phyloP scores from a whole-genome alignment of 2,113 vertebrate genomes.

The Patagioenas fasciata region DNA sequence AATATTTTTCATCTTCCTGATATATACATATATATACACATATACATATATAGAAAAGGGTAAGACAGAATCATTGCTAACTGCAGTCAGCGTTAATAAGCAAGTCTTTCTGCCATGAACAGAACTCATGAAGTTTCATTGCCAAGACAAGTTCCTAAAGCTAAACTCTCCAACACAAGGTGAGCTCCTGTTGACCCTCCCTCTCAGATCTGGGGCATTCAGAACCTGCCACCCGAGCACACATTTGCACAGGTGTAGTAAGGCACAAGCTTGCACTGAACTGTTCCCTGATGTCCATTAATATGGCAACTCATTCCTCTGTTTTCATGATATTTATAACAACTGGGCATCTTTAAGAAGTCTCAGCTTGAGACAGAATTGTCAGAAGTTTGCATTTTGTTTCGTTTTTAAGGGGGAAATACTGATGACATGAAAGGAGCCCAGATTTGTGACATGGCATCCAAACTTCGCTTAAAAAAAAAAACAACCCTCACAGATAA shows the following conservation, averaged over 20 bases:
- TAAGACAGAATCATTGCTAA: background rate
- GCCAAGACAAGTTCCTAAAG: background rate
- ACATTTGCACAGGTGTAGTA: background rate
- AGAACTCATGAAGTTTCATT: background rate
- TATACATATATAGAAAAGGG: background rate
- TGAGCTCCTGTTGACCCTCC: background rate
- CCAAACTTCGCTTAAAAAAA: background rate
- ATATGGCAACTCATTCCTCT: background rate
- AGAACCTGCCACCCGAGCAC: background rate
- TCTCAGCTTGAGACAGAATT: background rate
- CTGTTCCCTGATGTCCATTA: background rate
- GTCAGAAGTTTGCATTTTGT: background rate
- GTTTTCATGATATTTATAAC: background rate
- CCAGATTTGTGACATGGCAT: background rate
- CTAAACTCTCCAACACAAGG: background rate
- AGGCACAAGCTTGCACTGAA: background rate
- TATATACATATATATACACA: rapidly evolving
- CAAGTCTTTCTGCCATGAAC: background rate
- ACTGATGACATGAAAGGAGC: rapidly evolving
- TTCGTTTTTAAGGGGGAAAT: background rate
- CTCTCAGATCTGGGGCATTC: background rate
- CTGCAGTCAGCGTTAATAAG: background rate
- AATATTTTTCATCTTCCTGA: background rate
- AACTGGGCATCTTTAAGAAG: background rate
- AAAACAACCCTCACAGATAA: background rate